These are phyloP conservation scores for Eristalis pertinax DNA, from an alignment of 2,888 invertebrate species.

Conservation along the genomic window DNA sequence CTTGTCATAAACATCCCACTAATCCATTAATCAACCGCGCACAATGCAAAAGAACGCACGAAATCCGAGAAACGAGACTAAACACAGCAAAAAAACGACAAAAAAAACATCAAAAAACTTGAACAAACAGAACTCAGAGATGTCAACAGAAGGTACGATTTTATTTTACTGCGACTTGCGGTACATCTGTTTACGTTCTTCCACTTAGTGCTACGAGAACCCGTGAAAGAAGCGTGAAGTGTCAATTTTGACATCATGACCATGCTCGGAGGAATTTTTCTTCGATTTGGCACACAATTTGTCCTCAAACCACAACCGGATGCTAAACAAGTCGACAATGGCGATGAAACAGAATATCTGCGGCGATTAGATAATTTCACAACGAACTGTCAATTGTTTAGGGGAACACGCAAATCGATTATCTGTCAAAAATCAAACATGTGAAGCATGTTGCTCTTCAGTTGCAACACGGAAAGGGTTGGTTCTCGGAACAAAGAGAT, in stretches of 20 bases:
- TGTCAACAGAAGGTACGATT: constrained; percentile 15
- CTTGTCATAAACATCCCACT: not conserved
- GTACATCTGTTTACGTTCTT: not conserved
- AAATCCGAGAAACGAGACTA: not conserved
- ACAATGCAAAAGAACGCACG: not conserved
- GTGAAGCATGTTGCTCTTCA: not conserved
- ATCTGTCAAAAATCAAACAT: not conserved
- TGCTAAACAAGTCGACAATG: not conserved
- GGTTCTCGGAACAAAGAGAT: not conserved
- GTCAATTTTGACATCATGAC: constrained; percentile 24
- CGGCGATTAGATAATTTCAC: constrained; percentile 20
- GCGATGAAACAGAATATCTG: not conserved
- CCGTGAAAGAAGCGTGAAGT: constrained; percentile 8
- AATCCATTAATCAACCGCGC: not conserved
- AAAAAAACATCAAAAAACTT: not conserved
- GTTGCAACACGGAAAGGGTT: not conserved
- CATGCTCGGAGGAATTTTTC: not conserved
- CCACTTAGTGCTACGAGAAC: not conserved
- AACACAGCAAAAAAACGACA: too few relatives aligned
- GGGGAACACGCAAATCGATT: constrained; percentile 8
- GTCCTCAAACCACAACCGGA: not conserved
- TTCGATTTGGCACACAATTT: not conserved
- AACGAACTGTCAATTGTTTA: constrained; percentile 16
- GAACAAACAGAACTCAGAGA: not conserved
- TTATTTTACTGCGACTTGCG: not conserved